phyloP scores from a whole-genome alignment of 2,888 invertebrate genomes.

The Malacosoma neustria region DNA sequence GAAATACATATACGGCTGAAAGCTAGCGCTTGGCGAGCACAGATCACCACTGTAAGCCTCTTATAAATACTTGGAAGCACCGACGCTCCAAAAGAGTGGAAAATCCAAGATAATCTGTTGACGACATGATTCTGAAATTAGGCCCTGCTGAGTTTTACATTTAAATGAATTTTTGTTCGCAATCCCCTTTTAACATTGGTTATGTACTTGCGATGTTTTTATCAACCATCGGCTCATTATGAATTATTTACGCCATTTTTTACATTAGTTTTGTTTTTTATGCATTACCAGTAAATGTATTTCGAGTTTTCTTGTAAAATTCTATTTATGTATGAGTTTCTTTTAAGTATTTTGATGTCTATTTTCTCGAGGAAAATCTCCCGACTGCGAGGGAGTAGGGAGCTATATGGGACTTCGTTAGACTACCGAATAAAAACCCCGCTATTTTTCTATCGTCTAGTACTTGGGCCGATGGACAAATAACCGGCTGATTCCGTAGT shows the following conservation, averaged over 20 bases:
- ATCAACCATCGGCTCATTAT: background rate
- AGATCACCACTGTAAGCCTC: constrained; percentile 41
- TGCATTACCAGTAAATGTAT: background rate
- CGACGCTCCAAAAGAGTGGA: constrained; percentile 37
- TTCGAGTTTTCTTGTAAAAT: background rate
- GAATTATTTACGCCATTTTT: background rate
- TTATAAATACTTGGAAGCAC: constrained; percentile 35
- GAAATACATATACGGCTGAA: constrained; percentile 2
- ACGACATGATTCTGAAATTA: constrained; percentile 59
- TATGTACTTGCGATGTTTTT: constrained; percentile 2
- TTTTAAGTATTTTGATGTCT: no score
- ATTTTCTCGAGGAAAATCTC: no score
- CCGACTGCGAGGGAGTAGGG: no score
- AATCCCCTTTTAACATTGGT: constrained; percentile 8
- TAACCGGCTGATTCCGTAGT: no score
- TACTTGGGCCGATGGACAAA: no score
- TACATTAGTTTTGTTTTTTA: background rate
- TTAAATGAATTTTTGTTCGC: constrained; percentile 32
- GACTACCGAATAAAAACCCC: no score
- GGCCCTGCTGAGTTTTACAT: constrained; percentile 37
- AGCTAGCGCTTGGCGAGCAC: constrained; percentile 6
- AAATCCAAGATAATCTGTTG: constrained; percentile 58
- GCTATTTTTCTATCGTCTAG: no score
- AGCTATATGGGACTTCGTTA: no score
- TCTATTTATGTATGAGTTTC: no score